phyloP scores from a whole-genome alignment of 2,113 vertebrate genomes.

The Engraulis encrasicolus region DNA sequence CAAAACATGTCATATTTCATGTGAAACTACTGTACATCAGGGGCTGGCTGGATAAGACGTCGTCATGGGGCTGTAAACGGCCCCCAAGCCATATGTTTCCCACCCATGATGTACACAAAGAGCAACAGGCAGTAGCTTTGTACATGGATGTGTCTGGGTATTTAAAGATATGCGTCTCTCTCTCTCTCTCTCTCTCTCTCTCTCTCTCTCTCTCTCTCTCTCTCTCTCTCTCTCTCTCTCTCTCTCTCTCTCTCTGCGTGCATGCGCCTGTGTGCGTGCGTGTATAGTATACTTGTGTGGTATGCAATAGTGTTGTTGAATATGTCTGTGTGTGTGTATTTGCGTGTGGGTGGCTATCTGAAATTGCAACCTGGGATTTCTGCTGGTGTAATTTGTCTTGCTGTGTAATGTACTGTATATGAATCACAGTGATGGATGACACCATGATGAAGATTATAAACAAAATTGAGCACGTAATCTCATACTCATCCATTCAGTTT shows the following conservation, averaged over 20 bases:
- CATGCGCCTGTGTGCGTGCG: neutral
- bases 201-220: no score
- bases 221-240: no score
- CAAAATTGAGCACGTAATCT: slow-evolving; percentile 43
- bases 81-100: no score
- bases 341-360: slow-evolving; percentile 16
- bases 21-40: no score
- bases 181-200: no score
- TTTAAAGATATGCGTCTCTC: neutral
- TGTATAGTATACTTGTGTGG: neutral
- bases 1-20: no score
- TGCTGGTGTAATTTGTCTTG: slow-evolving; percentile 13
- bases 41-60: no score
- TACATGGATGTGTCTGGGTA: neutral
- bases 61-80: no score
- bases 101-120: no score
- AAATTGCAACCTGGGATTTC: slow-evolving; percentile 44
- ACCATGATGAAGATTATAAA: slow-evolving; percentile 24
- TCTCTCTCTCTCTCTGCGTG: no score
- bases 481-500: slow-evolving; percentile 34
- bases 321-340: neutral
- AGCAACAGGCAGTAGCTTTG: no score
- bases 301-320: neutral
- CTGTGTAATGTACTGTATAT: slow-evolving; percentile 19
- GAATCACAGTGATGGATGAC: slow-evolving; percentile 25